Conservation (phyloP, 2,797 vertebrate species). For the Melanotaenia boesemani region DNA sequence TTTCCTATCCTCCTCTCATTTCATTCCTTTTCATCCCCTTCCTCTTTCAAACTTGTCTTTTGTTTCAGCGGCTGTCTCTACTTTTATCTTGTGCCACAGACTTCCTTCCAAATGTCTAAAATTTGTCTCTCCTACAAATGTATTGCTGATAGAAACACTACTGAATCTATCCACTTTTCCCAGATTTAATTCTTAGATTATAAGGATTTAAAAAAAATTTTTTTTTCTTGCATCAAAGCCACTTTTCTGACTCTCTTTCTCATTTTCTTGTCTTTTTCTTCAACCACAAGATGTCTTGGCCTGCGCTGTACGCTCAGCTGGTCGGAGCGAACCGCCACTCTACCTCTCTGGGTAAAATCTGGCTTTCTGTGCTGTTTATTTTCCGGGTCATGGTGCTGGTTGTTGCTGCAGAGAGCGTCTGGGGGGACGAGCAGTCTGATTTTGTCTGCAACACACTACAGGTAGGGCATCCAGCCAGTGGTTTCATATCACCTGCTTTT, state of each 20-base stretch:
- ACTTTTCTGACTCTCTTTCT: not conserved
- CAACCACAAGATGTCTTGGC: constrained; percentile 75
- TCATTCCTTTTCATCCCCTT: constrained; percentile 73
- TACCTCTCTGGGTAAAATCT: constrained; percentile 83
- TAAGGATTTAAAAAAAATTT: not conserved
- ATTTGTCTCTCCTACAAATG: not conserved
- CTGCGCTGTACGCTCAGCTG: constrained; percentile 75
- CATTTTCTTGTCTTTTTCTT: not conserved
- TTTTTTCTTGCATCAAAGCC: not conserved
- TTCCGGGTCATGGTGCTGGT: constrained; percentile 82
- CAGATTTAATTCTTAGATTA: not conserved
- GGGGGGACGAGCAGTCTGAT: constrained; percentile 82
- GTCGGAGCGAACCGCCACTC: constrained; percentile 80
- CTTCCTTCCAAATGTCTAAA: constrained; percentile 10
- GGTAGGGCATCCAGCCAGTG: constrained; percentile 41
- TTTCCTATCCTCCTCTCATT: constrained; percentile 64
- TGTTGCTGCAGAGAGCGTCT: constrained; percentile 81
- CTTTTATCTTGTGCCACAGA: constrained; percentile 48
- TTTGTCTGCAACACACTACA: constrained; percentile 84
- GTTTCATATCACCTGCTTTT: not conserved
- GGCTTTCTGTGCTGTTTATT: constrained; percentile 83
- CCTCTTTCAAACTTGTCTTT: constrained; percentile 52
- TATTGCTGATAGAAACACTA: not conserved
- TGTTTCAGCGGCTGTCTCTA: constrained; percentile 30
- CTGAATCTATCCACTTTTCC: not conserved